Percentiles rank a stretch among this genome's conserved stretches.
phyloP scores from a whole-genome alignment of 2,888 invertebrate species.

The Branchipolynoe longqiensis region DNA sequence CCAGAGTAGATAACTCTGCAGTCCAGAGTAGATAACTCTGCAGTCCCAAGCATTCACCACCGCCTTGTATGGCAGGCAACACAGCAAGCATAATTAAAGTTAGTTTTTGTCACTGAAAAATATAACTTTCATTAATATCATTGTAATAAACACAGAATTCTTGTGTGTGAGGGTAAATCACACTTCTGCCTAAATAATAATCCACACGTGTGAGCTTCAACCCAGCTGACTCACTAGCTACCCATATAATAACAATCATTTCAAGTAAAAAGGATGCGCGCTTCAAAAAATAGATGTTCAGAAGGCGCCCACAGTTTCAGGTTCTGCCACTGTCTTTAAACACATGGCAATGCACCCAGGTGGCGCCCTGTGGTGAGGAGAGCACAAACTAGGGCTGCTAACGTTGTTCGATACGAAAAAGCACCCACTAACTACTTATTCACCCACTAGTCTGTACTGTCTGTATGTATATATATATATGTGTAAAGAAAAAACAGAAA shows the following conservation, averaged over 20 bases:
- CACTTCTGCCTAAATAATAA: neutral
- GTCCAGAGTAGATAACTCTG: too few species aligned
- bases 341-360: too few species aligned
- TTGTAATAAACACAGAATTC: neutral
- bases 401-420: neutral
- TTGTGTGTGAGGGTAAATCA: too few species aligned
- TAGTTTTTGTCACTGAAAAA: too few species aligned
- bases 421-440: neutral
- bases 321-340: too few species aligned
- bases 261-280: neutral
- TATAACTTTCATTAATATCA: too few species aligned
- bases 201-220: constrained; percentile 33
- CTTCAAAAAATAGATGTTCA: neutral
- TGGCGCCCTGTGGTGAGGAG: too few species aligned
- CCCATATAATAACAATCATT: constrained; percentile 8
- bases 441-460: neutral
- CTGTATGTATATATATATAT: too few species aligned
- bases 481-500: constrained; percentile 32
- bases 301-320: too few species aligned
- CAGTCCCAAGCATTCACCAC: constrained; percentile 18
- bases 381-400: too few species aligned
- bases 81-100: neutral
- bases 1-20: too few species aligned
- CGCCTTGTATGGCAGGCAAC: neutral
- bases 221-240: constrained; percentile 41